Evolutionary conservation across 2,888 invertebrate species (phyloP), one percentile per base, ranked within the genome.

Genomic region (Macrophya alboannulata): DNA sequence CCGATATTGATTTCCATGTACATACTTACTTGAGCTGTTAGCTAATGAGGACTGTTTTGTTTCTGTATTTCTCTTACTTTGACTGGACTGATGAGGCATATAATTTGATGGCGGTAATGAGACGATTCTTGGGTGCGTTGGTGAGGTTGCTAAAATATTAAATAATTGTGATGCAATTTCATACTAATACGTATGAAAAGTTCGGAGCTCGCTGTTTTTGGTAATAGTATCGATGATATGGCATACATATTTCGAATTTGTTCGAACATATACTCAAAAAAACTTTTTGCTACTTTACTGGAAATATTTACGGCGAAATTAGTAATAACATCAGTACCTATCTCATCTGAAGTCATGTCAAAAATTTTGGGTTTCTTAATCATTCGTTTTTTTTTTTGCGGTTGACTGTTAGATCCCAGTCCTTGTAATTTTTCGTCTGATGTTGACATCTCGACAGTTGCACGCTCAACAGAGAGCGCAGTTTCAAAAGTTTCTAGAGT

Each of bases 401-500:
- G 10, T n/a, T 10, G 65, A 10, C 10, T n/a, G 25, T 65, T 10
- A 9, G 65, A 65, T 65, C 65, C 31, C 21, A 65, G 10, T 31
- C 21, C 65, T 31, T 65, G 21, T 9, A 65, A 17, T 2, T 65
- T 65, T 31, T 65, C 65, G 17, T 65, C 65, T 12, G 65, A 65
- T 65, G 65, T 65, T 31, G 65, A 65, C 65, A 65, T 31, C 9
- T 65, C 31, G 4, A 31, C 65, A 6, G 65, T 17, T 65, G 65
- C 65, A 65, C 65, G 31, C 65, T 65, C 65, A 21, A 65, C 65
- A 65, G 65, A 65, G 31, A 65, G 65, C 10, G 65, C 65, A 65
- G 10, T 65, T n/a, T 65, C 65, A 65, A 65, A 65, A 31, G 65
- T 65, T 65, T 51, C 51, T 51, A 15, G 51, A 51, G 51, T 51